Base-by-base conservation (phyloP, 2,113 vertebrate genomes). In the Orientallactaga bullata region DNA sequence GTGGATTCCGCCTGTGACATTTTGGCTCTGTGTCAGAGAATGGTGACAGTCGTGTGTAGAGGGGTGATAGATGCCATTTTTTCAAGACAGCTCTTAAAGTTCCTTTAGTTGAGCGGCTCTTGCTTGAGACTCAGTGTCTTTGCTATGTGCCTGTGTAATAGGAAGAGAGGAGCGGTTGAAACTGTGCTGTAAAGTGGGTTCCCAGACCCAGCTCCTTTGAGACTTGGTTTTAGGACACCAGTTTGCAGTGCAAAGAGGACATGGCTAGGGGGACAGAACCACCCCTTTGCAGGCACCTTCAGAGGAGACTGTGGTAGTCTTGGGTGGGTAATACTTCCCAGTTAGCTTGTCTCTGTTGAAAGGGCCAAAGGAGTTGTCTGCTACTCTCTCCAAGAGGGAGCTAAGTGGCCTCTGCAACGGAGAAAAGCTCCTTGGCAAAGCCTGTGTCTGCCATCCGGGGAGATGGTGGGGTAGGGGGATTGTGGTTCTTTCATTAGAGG, bases 31-130 rank as follows among this genome's bases (percentile, higher is more conserved):
- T 93, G 78, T 95, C 82, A 51, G 92, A 90, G 69, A 95, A 85
- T 30, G 85, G 81, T 91, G 95, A 86, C 20, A 2, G 55, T 71
- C 32, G 5, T 69, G 89, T 92, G 86, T 92, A 82, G 74, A 94
- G 0, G 0, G n/a, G 66, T 77, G 66, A 79, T 76, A 55, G 74
- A 78, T 94, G 93, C 78, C 65, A 93, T 94, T 93, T 94, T 81
- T 11, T 83, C 96, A 84, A 84, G 90, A 47, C 37, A 69, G 58
- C 80, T 78, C 63, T 90, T 92, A 77, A 97, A 96, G 94, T 97
- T 97, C 71, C 0, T 96, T 93, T 86, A 84, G 82, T 32, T 63
- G 72, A 95, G 90, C 28, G 6, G 51, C 71, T 91, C 63, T 80
- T 32, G 73, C 60, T 5, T 65, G 79, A n/a, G 82, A 30, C 84